Base-by-base conservation (phyloP, 2,888 invertebrate genomes). In the Drosophila ochracea region DNA sequence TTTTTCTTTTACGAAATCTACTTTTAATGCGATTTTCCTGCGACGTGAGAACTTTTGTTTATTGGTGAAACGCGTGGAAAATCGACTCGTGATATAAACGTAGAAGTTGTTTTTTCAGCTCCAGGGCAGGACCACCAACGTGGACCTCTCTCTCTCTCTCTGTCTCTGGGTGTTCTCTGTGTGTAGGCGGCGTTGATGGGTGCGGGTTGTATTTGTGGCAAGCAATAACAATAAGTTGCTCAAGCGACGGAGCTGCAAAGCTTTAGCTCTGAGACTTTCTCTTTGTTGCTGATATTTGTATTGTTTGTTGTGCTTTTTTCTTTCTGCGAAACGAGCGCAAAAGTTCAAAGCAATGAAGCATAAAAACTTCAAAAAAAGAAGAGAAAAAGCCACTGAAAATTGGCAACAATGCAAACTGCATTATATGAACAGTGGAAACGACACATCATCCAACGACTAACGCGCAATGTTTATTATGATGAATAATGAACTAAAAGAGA, bases 271-370 rank as follows among this genome's bases (percentile, higher is more conserved):
- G 68, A 81, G 85, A 89, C 91, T 87, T 87, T 90, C 87, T 87
- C 87, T 89, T 90, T 89, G 89, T 85, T 83, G 69, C 68, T 64
- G 62, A 53, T 68, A 49, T 64, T 33, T 53, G 50, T 72, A 31
- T 54, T 53, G 55, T 58, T 54, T 53, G 35, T 61, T 49, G 7
- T 58, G 9, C 49, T 11, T 35, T 28, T 53, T 37, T 68, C 57
- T 25, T 63, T 41, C 43, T 37, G 54, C 49, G 66, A 84, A 90
- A 76, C 73, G 74, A 82, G 86, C 83, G 84, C 87, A 87, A 89
- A 84, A 89, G 91, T 88, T 90, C 84, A 90, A 90, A 85, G 80
- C 87, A 87, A 85, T 86, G 78, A 73, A 83, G 90, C 88, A 89
- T 82, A 84, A 74, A 76, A 90, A 80, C 63, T 62, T 68, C 60